Base-by-base conservation (phyloP, 2,888 invertebrate species). In the Polymixis lichenea region DNA sequence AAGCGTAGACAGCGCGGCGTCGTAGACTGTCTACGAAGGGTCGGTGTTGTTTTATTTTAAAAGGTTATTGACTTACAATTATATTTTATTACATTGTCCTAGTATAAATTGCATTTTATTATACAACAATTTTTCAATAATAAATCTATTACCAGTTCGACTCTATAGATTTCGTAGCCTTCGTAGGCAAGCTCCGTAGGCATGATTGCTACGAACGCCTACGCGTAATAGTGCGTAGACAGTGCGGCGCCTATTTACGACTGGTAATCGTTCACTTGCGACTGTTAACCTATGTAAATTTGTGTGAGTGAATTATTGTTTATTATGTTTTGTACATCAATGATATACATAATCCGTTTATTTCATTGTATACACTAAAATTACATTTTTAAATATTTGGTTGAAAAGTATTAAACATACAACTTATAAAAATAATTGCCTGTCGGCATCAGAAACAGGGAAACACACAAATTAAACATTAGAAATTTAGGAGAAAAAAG, bases 1-100 rank as follows among this genome's bases (percentile, higher is more conserved):
- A 22, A 60, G 49, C 72, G 78, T 76, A 85, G 87, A 82, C 85
- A 68, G 71, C 69, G 68, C 61, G 85, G 74, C 83, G 60, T 28
- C 70, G 51, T 51, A 76, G 66, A 49, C 62, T 19, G 51, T 73
- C 11, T 61, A 25, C 28, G 28, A 28, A n/a, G 15, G 56, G n/a
- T 67, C 49, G 43, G n/a, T 61, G 32, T 17, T 55, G n/a, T 53
- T 62, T n/a, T 25, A 15, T 32, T 51, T 25, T 3, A 25, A 15
- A 51, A 22, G 32, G 58, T 4, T 46, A 32, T 49, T 46, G 7
- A 58, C 9, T 22, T 69, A 62, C 17, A 38, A 38, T 38, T 38
- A 13, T 22, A 19, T 28, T 46, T 32, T 55, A n/a, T 32, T n/a
- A 11, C 11, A 17, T 56, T n/a, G n/a, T n/a, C 5, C 22, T 11